phyloP scores from a whole-genome alignment of 2,113 vertebrate species.

The Hyaena hyaena region DNA sequence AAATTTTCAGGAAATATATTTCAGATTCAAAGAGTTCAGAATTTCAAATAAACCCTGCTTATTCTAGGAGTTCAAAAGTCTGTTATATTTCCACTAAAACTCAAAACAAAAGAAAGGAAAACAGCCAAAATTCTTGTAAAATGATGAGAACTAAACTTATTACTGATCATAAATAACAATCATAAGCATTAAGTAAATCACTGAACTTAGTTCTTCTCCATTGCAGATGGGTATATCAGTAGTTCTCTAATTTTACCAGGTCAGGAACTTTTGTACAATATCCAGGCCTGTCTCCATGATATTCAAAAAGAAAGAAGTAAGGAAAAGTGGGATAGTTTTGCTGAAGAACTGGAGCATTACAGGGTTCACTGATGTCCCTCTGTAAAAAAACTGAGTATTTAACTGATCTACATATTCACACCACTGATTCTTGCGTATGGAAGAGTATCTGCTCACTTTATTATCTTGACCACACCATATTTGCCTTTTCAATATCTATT shows the following conservation, averaged over 20 bases:
- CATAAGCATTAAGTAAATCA: not conserved
- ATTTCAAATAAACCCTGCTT: not conserved
- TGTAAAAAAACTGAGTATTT: not conserved
- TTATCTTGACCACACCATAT: not conserved
- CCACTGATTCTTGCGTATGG: not conserved
- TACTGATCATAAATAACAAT: not conserved
- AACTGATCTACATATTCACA: not conserved
- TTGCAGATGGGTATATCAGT: not conserved
- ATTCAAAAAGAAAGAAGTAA: not conserved
- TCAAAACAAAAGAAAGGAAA: not conserved
- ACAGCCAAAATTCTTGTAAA: not conserved
- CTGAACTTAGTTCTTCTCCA: not conserved
- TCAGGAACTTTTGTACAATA: not conserved
- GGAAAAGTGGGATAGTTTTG: not conserved
- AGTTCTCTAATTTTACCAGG: not conserved
- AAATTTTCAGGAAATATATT: not conserved
- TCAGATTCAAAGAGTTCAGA: not conserved
- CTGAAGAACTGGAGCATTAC: not conserved
- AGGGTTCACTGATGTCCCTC: not conserved
- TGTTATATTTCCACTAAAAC: not conserved
- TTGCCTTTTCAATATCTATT: not conserved
- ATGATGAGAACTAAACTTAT: not conserved
- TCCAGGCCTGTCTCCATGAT: not conserved
- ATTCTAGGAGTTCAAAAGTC: not conserved
- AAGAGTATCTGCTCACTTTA: not conserved